These are phyloP conservation scores for Amazona ochrocephala DNA, from an alignment of 2,797 vertebrate genomes.

Conservation along the genomic window DNA sequence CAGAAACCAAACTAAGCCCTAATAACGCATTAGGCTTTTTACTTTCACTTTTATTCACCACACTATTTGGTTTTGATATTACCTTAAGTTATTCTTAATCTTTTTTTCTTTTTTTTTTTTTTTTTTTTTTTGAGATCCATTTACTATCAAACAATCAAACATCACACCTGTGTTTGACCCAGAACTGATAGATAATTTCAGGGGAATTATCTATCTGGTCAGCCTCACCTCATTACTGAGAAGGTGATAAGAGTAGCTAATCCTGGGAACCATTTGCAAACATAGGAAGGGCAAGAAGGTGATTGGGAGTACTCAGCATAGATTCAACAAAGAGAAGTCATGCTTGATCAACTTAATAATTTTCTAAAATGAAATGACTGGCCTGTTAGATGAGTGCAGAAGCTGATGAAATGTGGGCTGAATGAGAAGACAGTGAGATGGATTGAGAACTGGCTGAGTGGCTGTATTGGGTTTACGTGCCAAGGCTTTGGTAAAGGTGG, in stretches of 20 bases:
- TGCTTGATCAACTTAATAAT: neutral
- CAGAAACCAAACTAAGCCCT: too few relatives aligned
- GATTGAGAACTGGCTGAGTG: neutral
- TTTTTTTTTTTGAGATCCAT: too few relatives aligned
- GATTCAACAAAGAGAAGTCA: neutral
- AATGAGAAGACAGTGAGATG: neutral
- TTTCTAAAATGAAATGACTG: neutral
- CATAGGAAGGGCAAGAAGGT: neutral
- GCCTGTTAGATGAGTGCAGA: neutral
- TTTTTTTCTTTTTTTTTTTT: too few relatives aligned
- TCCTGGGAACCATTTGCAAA: neutral
- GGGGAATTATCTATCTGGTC: neutral
- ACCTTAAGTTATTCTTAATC: too few relatives aligned
- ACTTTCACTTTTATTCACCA: too few relatives aligned
- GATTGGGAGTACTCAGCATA: neutral
- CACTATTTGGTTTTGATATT: too few relatives aligned
- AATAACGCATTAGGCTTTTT: too few relatives aligned
- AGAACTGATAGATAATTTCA: too few relatives aligned
- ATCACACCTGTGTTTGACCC: too few relatives aligned
- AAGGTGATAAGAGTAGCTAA: neutral
- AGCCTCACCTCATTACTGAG: neutral
- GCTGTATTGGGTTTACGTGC: neutral
- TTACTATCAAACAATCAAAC: too few relatives aligned
- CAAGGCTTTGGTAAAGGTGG: neutral
- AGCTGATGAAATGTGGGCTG: neutral